Evolutionary conservation across 1,140 invertebrate species (phyloP).

Genomic region (Bombus sibiricus): DNA sequence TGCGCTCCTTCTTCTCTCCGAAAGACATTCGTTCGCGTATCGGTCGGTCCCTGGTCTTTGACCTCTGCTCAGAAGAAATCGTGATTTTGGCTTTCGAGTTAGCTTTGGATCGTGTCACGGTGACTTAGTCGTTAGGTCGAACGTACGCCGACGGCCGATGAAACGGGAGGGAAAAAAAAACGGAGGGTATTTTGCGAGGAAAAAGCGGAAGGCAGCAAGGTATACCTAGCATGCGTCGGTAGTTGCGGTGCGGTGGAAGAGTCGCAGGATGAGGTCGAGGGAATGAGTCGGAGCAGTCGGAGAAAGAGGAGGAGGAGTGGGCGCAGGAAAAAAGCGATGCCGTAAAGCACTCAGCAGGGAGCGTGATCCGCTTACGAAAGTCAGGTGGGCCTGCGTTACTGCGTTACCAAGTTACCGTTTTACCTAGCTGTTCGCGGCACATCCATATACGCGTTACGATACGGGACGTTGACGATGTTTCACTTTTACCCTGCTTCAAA

Average conservation of each 20-base stretch:
- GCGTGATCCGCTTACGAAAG: conserved; percentile 81
- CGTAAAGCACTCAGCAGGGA: conserved; percentile 81
- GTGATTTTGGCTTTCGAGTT: no score
- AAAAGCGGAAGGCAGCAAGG: no score
- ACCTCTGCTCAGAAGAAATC: no score
- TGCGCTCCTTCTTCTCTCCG: background rate
- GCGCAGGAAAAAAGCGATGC: conserved; percentile 78
- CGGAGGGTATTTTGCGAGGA: no score
- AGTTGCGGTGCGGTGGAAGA: background rate
- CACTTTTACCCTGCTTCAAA: conserved; percentile 1
- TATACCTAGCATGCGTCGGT: background rate
- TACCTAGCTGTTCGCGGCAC: conserved; percentile 57
- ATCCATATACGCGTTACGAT: conserved; percentile 53
- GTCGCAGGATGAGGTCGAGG: conserved; percentile 2
- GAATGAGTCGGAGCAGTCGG: conserved; percentile 19
- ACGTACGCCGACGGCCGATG: no score
- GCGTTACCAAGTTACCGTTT: conserved; percentile 73
- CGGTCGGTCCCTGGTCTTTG: background rate
- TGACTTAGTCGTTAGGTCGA: no score
- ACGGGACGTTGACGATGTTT: conserved; percentile 50
- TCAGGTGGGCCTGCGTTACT: conserved; percentile 70
- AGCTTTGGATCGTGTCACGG: no score
- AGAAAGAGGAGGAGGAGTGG: conserved; percentile 59
- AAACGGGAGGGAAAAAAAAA: no score
- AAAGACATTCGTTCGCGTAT: background rate